Base-by-base conservation (phyloP, 2,113 vertebrate genomes). In the Anolis carolinensis region DNA sequence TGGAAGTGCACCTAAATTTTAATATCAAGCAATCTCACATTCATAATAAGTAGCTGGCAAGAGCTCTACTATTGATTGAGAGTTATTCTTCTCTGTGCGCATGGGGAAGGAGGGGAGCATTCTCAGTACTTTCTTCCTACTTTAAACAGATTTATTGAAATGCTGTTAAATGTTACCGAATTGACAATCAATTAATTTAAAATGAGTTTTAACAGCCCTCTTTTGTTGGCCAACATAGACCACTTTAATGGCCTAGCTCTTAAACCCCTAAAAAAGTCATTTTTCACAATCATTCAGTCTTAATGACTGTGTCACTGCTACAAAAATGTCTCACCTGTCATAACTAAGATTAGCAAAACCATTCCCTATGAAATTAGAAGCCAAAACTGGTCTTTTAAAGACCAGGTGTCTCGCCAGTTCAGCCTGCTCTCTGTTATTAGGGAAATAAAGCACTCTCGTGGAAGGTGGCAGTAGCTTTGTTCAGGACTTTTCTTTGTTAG, bases 121-220 rank as follows among this genome's bases (percentile, higher is more conserved):
- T 88, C 71, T 79, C 23, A 86, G 34, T 84, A 81, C 0, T 0
- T 67, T 87, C 71, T 83, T 67, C 85, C 91, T 90, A 80, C 1
- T 87, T 86, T 67, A 81, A 87, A 83, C 59, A 92, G 90, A 94
- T 94, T 92, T 92, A 92, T 30, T 2, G 87, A 55, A 86, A 89
- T 62, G 85, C 92, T 87, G 90, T 81, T 89, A 81, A 87, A 36
- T 84, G 89, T 91, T 86, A 89, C 92, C 79, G 86, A 91, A 92
- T 92, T 86, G 88, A 82, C 89, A 85, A 95, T 94, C 91, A 91
- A 92, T 95, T 92, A 91, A 85, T 89, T 92, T 79, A 90, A 87
- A 2, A 52, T 79, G 91, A 86, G 92, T 91, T 92, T 79, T 85
- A 92, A 93, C 82, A 81, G 84, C 55, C 55, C 81, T 93, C 89